These are phyloP conservation scores for Corythornis cristatus DNA, from an alignment of 2,113 vertebrate genomes.

Conservation along the genomic window DNA sequence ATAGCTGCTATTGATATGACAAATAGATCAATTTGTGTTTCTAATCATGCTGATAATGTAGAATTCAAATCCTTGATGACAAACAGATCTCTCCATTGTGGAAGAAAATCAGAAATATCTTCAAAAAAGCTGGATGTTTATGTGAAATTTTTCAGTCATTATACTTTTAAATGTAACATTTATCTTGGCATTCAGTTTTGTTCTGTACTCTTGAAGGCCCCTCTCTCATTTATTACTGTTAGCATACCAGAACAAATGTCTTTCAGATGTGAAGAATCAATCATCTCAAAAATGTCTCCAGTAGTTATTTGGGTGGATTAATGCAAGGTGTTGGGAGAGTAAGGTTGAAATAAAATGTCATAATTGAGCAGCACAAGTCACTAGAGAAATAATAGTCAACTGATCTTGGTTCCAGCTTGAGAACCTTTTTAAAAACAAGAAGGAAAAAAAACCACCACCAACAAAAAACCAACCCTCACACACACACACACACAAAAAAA, in stretches of 20 bases:
- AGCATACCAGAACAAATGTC: slow-evolving; percentile 73
- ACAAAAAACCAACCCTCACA: background rate
- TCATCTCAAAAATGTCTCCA: slow-evolving; percentile 64
- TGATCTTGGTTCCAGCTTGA: slow-evolving; percentile 30
- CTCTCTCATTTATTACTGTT: slow-evolving; percentile 67
- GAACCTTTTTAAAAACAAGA: background rate
- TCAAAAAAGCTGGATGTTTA: slow-evolving; percentile 20
- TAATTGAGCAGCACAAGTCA: slow-evolving; percentile 49
- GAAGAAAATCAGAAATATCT: slow-evolving; percentile 26
- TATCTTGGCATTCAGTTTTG: slow-evolving; percentile 65
- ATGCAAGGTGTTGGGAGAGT: slow-evolving; percentile 68
- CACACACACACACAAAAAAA: no score
- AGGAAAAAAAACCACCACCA: no score
- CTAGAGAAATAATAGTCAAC: slow-evolving; percentile 35
- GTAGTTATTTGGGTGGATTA: slow-evolving; percentile 73
- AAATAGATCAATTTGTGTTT: slow-evolving; percentile 48
- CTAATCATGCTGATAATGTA: slow-evolving; percentile 7
- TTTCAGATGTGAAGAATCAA: slow-evolving; percentile 78
- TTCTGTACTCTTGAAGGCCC: slow-evolving; percentile 51
- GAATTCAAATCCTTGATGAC: background rate
- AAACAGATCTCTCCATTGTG: background rate
- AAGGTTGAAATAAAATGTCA: slow-evolving; percentile 62
- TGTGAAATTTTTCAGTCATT: slow-evolving; percentile 62
- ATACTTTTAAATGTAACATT: slow-evolving; percentile 72
- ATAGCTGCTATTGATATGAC: background rate